Conservation (phyloP, 2,113 vertebrate genomes). For the Charadrius vociferus region DNA sequence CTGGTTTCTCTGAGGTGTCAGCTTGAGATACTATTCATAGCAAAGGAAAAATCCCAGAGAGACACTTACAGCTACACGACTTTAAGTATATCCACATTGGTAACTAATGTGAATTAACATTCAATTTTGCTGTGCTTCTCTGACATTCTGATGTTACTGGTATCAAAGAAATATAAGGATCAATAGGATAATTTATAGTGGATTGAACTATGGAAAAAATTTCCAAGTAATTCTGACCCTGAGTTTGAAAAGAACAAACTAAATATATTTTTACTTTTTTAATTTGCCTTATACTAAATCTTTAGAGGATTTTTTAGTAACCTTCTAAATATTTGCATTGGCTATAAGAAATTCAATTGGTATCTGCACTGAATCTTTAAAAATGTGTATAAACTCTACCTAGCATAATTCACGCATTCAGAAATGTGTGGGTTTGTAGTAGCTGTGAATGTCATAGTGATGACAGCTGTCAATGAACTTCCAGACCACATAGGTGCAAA, state of each 20-base stretch:
- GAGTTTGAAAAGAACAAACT: background rate
- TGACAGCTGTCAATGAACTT: background rate
- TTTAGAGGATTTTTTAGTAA: background rate
- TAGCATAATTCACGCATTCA: background rate
- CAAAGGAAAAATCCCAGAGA: conserved; percentile 6
- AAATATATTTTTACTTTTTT: background rate
- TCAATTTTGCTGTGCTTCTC: background rate
- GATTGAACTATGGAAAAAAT: background rate
- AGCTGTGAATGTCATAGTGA: background rate
- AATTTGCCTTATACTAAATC: background rate
- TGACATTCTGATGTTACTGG: background rate
- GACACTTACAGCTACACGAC: background rate
- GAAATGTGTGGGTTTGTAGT: background rate
- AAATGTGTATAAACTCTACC: background rate
- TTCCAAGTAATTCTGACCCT: background rate
- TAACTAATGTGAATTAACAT: background rate
- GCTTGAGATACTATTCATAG: background rate
- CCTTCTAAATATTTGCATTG: background rate
- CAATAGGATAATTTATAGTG: background rate
- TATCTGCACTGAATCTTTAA: background rate
- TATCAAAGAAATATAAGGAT: background rate
- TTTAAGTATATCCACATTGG: background rate
- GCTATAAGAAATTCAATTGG: background rate
- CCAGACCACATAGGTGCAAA: background rate
- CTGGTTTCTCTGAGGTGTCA: conserved; percentile 14